These are phyloP conservation scores for Pagrus major DNA, from an alignment of 2,113 vertebrate genomes.

Conservation along the genomic window DNA sequence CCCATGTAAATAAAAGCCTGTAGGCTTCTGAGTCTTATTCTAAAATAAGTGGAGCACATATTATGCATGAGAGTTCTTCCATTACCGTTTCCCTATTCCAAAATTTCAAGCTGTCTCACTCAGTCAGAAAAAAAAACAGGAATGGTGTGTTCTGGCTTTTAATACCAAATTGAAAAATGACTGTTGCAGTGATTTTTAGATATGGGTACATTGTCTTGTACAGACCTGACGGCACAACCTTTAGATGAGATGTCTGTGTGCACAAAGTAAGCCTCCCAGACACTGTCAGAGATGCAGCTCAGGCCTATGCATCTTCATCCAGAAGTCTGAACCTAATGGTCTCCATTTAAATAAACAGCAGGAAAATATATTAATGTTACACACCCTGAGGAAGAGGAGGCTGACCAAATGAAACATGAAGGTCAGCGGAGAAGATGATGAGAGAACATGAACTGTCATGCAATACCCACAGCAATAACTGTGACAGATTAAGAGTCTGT, in stretches of 20 bases:
- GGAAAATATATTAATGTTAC: slow-evolving; percentile 55
- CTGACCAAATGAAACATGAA: slow-evolving; percentile 72
- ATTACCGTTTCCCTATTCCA: not conserved
- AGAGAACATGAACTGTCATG: slow-evolving; percentile 72
- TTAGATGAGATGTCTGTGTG: slow-evolving; percentile 21
- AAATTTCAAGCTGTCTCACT: not conserved
- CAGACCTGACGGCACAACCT: slow-evolving; percentile 36
- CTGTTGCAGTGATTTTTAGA: not conserved
- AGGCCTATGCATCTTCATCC: slow-evolving; percentile 31
- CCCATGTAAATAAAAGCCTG: not conserved
- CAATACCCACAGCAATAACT: slow-evolving; percentile 71
- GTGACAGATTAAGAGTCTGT: slow-evolving; percentile 72
- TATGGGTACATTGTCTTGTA: slow-evolving; percentile 11
- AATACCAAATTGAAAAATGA: not conserved
- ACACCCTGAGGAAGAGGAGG: slow-evolving; percentile 44
- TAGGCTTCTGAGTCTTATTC: not conserved
- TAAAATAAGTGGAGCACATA: not conserved
- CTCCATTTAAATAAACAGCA: slow-evolving; percentile 68
- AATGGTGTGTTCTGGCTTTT: slow-evolving; percentile 34
- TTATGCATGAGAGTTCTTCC: not conserved
- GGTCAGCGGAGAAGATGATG: slow-evolving; percentile 68
- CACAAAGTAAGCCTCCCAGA: slow-evolving; percentile 17
- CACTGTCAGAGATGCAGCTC: slow-evolving; percentile 19
- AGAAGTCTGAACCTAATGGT: slow-evolving; percentile 31
- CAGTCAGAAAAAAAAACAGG: not conserved